Conservation (phyloP, 1,140 invertebrate genomes). For the Caenorhabditis remanei region DNA sequence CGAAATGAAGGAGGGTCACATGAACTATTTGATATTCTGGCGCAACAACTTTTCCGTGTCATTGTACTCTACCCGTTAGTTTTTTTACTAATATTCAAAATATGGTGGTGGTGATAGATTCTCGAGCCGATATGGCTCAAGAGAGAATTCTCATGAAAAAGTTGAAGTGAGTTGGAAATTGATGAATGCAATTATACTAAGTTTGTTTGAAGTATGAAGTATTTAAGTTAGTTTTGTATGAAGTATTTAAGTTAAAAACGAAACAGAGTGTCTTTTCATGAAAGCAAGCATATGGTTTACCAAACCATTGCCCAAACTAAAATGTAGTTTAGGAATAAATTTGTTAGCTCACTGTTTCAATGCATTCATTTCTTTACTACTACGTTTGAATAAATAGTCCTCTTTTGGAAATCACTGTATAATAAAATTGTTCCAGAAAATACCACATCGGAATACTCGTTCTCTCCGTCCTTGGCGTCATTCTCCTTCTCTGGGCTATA, state of each 20-base stretch:
- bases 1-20: too few species aligned
- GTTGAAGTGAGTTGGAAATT: conserved; percentile 34
- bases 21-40: too few species aligned
- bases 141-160: conserved; percentile 36
- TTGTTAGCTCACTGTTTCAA: background rate
- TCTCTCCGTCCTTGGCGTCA: background rate
- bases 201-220: too few species aligned
- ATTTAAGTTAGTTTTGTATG: too few species aligned
- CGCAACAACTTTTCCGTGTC: too few species aligned
- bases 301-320: too few species aligned
- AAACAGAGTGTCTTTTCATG: too few species aligned
- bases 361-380: background rate
- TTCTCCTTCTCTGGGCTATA: conserved; percentile 13
- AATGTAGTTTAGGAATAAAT: too few species aligned
- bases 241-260: too few species aligned
- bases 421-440: conserved; percentile 26
- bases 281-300: too few species aligned
- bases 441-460: conserved; percentile 11
- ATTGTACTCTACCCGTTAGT: too few species aligned
- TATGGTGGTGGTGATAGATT: conserved; percentile 35
- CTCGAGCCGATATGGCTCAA: conserved; percentile 37
- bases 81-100: background rate
- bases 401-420: background rate
- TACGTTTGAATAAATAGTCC: background rate
- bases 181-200: too few species aligned